These are phyloP conservation scores for Caenorhabditis briggsae DNA, from an alignment of 1,140 invertebrate genomes.

Conservation along the genomic window DNA sequence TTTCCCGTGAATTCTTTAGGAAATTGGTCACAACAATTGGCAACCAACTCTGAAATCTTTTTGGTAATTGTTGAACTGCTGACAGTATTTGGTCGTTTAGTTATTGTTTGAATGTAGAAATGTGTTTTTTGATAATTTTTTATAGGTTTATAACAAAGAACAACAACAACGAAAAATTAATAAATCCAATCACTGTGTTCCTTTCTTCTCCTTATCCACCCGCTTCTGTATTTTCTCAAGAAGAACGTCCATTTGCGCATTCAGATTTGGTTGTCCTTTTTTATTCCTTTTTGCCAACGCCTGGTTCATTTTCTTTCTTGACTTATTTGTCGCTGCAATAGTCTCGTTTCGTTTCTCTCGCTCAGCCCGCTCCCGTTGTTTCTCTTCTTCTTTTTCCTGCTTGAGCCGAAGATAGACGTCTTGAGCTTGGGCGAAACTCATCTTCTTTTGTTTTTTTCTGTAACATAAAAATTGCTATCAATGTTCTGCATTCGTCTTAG, in stretches of 20 bases:
- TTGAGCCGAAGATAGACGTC: slow-evolving; percentile 36
- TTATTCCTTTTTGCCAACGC: slow-evolving; percentile 30
- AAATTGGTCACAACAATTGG: too few relatives aligned
- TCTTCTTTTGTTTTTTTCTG: slow-evolving; percentile 23
- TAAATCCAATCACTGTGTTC: neutral
- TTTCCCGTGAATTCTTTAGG: too few relatives aligned
- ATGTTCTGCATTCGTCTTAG: neutral
- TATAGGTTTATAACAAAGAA: too few relatives aligned
- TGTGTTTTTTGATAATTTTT: too few relatives aligned
- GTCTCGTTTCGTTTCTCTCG: slow-evolving; percentile 38
- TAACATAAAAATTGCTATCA: neutral
- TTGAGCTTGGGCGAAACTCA: slow-evolving; percentile 42
- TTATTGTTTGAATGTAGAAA: too few relatives aligned
- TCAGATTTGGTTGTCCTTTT: slow-evolving; percentile 50
- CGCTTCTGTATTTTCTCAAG: slow-evolving; percentile 31
- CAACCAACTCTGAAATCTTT: too few relatives aligned
- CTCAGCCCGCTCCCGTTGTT: slow-evolving; percentile 28
- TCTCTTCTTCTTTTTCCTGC: slow-evolving; percentile 48
- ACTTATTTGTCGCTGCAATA: slow-evolving; percentile 43
- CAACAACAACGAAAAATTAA: too few relatives aligned
- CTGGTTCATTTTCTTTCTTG: slow-evolving; percentile 44
- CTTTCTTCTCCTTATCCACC: slow-evolving; percentile 40
- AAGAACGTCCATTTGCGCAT: slow-evolving; percentile 50
- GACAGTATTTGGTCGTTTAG: too few relatives aligned
- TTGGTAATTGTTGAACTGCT: too few relatives aligned